Conservation (phyloP, 2,113 vertebrate species). For the Anser brachyrhynchus region DNA sequence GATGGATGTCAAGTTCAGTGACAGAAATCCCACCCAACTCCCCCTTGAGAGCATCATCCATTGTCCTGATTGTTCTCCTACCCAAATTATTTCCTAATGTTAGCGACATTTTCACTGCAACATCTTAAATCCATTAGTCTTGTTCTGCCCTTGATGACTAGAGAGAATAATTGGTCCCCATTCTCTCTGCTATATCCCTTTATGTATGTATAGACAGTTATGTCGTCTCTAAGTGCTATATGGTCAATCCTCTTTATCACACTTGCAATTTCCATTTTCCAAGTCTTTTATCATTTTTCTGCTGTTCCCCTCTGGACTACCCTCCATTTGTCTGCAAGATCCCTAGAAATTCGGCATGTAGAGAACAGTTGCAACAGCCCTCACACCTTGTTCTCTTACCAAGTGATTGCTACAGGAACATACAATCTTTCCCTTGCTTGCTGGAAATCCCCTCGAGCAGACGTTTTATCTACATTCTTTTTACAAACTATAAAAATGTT, state of each 20-base stretch:
- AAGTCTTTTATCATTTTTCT: constrained; percentile 36
- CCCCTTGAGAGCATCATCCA: background rate
- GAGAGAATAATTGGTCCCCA: constrained; percentile 47
- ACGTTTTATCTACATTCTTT: background rate
- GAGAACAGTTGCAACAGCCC: background rate
- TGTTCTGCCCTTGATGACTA: constrained; percentile 45
- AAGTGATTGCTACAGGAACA: background rate
- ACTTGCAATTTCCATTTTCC: constrained; percentile 35
- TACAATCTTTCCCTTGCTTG: background rate
- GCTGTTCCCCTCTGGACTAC: background rate
- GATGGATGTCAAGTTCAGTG: background rate
- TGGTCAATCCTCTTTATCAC: constrained; percentile 56
- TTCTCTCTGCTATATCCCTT: constrained; percentile 43
- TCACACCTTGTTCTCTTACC: background rate
- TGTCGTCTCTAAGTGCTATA: constrained; percentile 41
- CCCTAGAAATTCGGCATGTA: background rate
- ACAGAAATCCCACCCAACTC: constrained; percentile 5
- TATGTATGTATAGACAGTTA: constrained; percentile 54
- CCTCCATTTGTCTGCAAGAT: constrained; percentile 24
- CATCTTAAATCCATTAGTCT: constrained; percentile 49
- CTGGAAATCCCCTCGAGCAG: background rate
- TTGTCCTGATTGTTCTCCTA: constrained; percentile 29
- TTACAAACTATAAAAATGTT: background rate
- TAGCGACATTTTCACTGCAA: constrained; percentile 35
- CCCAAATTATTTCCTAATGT: constrained; percentile 41